These are phyloP conservation scores for Luperina nickerlii DNA, from an alignment of 2,888 invertebrate genomes.

Conservation along the genomic window DNA sequence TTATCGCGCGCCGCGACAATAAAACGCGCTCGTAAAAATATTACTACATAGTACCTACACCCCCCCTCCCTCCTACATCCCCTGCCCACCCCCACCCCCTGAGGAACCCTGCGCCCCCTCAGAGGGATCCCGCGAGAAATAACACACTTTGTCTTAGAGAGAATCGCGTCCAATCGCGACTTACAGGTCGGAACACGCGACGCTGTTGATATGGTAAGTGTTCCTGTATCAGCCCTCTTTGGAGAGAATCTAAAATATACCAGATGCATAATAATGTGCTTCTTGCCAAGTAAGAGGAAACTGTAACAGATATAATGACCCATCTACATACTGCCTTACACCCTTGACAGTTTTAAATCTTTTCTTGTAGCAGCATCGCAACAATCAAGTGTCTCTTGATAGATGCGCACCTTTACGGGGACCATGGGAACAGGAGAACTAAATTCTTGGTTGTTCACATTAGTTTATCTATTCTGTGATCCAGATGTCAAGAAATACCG, in stretches of 20 bases:
- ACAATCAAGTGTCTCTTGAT: neutral
- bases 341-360: too few relatives aligned
- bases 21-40: constrained; percentile 88
- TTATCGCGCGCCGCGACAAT: constrained; percentile 84
- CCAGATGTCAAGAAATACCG: constrained; percentile 23
- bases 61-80: constrained; percentile 46
- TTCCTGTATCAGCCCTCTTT: neutral
- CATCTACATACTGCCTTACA: neutral
- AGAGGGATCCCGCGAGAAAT: constrained; percentile 85
- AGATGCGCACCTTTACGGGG: neutral
- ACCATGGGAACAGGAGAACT: neutral
- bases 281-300: neutral
- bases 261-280: neutral
- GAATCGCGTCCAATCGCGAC: constrained; percentile 84
- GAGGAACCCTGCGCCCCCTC: constrained; percentile 31
- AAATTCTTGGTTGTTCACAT: neutral
- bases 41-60: constrained; percentile 76
- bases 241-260: neutral
- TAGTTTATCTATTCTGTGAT: neutral
- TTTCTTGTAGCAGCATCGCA: neutral
- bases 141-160: constrained; percentile 88
- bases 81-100: constrained; percentile 33
- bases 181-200: constrained; percentile 48
- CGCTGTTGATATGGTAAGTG: constrained; percentile 67
- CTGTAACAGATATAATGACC: neutral